phyloP scores from a whole-genome alignment of 2,797 vertebrate species.

The Hydrolagus colliei region DNA sequence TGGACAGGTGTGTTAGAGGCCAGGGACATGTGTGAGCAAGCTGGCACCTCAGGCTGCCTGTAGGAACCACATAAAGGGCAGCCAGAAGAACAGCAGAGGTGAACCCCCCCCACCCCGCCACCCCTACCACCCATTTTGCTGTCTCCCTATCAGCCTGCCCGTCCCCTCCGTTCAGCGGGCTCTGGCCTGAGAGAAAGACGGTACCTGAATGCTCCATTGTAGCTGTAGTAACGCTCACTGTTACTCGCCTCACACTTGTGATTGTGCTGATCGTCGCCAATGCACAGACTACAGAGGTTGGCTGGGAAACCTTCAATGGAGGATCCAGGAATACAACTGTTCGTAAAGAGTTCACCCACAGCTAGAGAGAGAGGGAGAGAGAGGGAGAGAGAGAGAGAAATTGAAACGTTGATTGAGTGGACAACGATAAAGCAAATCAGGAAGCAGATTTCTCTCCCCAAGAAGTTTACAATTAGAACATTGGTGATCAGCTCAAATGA shows the following conservation, averaged over 20 bases:
- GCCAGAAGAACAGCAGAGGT: no score
- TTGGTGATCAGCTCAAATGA: no score
- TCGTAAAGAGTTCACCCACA: conserved; percentile 72
- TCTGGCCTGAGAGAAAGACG: neutral
- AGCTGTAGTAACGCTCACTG: conserved; percentile 69
- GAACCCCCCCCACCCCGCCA: no score
- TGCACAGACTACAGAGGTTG: conserved; percentile 75
- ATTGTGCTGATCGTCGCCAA: conserved; percentile 51
- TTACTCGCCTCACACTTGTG: conserved; percentile 58
- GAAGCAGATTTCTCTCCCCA: neutral
- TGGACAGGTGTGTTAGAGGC: no score
- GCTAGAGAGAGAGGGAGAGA: conserved; percentile 51
- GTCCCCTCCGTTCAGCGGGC: no score
- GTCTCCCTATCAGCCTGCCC: no score
- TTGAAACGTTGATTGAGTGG: neutral
- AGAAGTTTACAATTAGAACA: no score
- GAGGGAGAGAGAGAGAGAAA: neutral
- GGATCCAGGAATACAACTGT: conserved; percentile 83
- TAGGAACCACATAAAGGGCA: no score
- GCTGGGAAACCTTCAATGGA: conserved; percentile 43
- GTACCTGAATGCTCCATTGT: conserved; percentile 87
- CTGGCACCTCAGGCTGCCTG: no score
- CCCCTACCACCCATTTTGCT: no score
- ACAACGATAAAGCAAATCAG: neutral
- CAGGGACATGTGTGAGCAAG: no score